These are phyloP conservation scores for Dolichoris vasculosae DNA, from an alignment of 1,140 invertebrate genomes.

Conservation along the genomic window DNA sequence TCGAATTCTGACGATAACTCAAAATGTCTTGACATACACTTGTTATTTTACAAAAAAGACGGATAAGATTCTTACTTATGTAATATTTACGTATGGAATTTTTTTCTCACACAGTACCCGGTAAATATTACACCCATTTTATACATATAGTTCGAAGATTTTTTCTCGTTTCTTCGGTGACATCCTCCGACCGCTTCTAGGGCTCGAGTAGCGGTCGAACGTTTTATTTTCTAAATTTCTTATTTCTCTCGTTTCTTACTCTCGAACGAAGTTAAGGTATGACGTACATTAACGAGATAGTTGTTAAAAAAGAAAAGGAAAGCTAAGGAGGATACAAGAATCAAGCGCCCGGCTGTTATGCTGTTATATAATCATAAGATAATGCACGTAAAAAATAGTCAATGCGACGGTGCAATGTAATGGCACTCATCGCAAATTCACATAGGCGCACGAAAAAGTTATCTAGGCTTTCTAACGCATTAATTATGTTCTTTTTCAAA, in stretches of 20 bases:
- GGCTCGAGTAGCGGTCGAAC: conserved; percentile 53
- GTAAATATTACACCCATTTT: conserved; percentile 5
- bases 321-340: background rate
- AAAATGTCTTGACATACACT: background rate
- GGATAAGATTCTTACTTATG: conserved; percentile 8
- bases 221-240: conserved; percentile 13
- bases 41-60: conserved; percentile 30
- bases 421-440: conserved; percentile 23
- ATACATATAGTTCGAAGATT: background rate
- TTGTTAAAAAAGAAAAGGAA: background rate
- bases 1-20: background rate
- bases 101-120: background rate
- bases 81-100: conserved; percentile 43
- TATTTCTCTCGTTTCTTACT: background rate
- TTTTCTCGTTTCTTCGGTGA: background rate
- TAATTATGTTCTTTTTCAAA: background rate
- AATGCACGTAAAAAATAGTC: conserved; percentile 15
- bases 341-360: background rate
- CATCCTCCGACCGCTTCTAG: conserved; percentile 48
- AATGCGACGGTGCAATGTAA: background rate
- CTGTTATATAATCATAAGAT: background rate
- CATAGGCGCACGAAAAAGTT: conserved; percentile 32
- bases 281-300: background rate
- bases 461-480: conserved; percentile 45
- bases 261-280: background rate